Evolutionary conservation across 2,888 invertebrate species (phyloP).

Genomic region (Nematopogon swammerdamellus): DNA sequence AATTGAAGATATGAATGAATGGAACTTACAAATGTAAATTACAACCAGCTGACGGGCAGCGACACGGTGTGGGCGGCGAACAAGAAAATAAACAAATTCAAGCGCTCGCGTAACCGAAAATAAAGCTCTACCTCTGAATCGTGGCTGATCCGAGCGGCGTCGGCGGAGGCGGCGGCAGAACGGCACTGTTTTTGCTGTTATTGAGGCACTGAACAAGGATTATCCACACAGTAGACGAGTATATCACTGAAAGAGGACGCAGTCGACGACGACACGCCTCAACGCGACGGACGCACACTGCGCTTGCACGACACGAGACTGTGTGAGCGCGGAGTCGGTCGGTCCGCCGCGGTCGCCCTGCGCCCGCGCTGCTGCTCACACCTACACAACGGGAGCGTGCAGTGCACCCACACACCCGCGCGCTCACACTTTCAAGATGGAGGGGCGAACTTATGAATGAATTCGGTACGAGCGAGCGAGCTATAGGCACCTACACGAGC

Average conservation of each 20-base stretch:
- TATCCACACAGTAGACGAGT: background rate
- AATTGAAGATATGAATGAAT: background rate
- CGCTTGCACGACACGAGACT: background rate
- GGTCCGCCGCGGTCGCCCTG: background rate
- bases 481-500: background rate
- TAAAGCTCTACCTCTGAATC: background rate
- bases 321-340: too few species aligned
- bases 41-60: background rate
- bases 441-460: constrained; percentile 49
- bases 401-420: constrained; percentile 31
- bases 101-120: background rate
- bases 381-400: constrained; percentile 17
- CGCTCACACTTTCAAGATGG: constrained; percentile 38
- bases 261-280: background rate
- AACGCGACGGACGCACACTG: background rate
- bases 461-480: background rate
- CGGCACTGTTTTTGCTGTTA: background rate
- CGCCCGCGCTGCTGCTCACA: background rate
- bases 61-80: background rate
- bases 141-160: background rate
- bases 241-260: background rate
- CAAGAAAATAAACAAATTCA: background rate
- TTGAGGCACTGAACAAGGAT: background rate
- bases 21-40: background rate
- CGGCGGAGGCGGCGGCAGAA: too few species aligned